Base-by-base conservation (phyloP, 2,888 invertebrate genomes). In the Synergus japonicus region DNA sequence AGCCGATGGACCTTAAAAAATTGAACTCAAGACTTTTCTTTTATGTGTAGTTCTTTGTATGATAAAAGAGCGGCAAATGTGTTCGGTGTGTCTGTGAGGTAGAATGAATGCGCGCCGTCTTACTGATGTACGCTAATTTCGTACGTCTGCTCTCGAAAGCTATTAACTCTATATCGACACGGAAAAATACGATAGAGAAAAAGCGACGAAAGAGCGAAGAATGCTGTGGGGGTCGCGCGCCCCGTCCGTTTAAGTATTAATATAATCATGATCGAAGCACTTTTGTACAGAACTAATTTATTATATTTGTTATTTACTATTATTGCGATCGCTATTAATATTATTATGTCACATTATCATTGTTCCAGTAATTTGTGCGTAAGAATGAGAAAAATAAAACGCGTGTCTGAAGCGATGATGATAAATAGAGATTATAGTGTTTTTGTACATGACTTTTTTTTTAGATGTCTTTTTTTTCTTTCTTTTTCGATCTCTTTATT, bases 241-340 rank as follows among this genome's bases (percentile, higher is more conserved):
- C 81, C 81, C 82, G 81, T 81, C 84, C 85, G 81, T 85, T 88
- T 90, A 90, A 90, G 86, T 89, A 88, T 90, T 89, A 88, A 89
- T 91, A 90, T 89, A 90, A 88, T 88, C 84, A 86, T 87, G 89
- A 90, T 90, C 89, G 88, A 90, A 87, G 89, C 89, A 89, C 89
- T 88, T 73, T 87, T 92, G 92, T 92, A 92, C 92, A 92, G 91
- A 92, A 92, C 91, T 92, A 91, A 92, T 92, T 92, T 92, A 92
- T 92, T 92, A 91, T 91, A 89, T 90, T 90, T 91, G 90, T 91
- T 91, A 90, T 90, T 89, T 90, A 90, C 90, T 88, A 88, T 87
- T 89, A 89, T 87, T 88, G 87, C 83, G 84, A 85, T 85, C 87
- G 85, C 86, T 89, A 88, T 88, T 89, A 82, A 84, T 83, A 82